These are phyloP conservation scores for Chironomus riparius DNA, from an alignment of 2,888 invertebrate species.

Conservation along the genomic window DNA sequence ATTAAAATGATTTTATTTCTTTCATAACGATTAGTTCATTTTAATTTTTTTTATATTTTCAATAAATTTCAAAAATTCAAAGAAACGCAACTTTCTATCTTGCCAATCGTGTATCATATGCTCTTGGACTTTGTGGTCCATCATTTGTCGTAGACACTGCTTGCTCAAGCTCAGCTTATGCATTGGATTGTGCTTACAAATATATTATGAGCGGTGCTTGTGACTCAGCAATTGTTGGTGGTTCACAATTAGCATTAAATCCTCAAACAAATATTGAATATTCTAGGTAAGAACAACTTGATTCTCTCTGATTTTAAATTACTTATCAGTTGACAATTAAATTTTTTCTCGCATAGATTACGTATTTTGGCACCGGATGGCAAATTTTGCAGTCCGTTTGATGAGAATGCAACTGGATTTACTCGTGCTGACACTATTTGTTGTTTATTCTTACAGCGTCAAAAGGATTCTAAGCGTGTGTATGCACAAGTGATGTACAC, in stretches of 20 bases:
- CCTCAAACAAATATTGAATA: slow-evolving; percentile 85
- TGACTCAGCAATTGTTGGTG: slow-evolving; percentile 75
- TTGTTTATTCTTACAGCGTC: slow-evolving; percentile 46
- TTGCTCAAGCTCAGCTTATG: slow-evolving; percentile 84
- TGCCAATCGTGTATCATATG: slow-evolving; percentile 82
- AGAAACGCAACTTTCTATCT: slow-evolving; percentile 39
- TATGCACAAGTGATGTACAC: slow-evolving; percentile 56
- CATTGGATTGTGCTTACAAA: slow-evolving; percentile 68
- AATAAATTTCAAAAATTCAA: too few relatives aligned
- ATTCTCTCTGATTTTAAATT: too few relatives aligned
- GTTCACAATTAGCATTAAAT: slow-evolving; percentile 69
- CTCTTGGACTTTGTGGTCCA: slow-evolving; percentile 82
- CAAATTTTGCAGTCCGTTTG: slow-evolving; percentile 25
- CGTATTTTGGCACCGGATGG: slow-evolving; percentile 33
- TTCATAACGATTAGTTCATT: too few relatives aligned
- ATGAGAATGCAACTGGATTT: slow-evolving; percentile 50
- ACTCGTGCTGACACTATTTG: slow-evolving; percentile 44
- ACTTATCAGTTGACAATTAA: too few relatives aligned
- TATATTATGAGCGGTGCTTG: slow-evolving; percentile 64
- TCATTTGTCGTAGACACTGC: slow-evolving; percentile 86
- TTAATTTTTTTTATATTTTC: too few relatives aligned
- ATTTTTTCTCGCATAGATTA: slow-evolving; percentile 31
- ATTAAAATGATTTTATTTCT: too few relatives aligned
- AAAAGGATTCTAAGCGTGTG: slow-evolving; percentile 48
- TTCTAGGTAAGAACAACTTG: slow-evolving; percentile 48